Evolutionary conservation across 2,888 invertebrate species (phyloP), one percentile per base, ranked within the genome.

Genomic region (Drosophila vallismaia): DNA sequence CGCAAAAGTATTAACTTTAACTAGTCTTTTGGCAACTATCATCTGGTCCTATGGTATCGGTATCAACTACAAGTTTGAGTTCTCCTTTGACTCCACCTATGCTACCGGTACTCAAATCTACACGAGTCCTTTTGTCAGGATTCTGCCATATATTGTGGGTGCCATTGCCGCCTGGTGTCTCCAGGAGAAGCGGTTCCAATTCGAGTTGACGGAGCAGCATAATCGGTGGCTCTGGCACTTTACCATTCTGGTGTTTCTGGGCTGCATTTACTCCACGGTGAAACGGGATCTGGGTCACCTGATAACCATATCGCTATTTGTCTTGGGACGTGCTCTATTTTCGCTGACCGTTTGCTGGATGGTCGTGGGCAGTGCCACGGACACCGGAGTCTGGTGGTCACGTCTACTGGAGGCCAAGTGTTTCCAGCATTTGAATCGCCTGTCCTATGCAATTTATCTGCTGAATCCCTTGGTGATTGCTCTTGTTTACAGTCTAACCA

Each of bases 361-460:
- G 74, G 88, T 93, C 29, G 88, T 94, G 14, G 93, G 93, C 40
- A 94, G 94, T 77, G 91, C 91, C 40, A 93, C 93, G 1, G 93
- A 93, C 10, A 91, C 94, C 60, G 93, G 91, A 9, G 89, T 82
- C 3, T 89, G 90, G 89, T 92, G 91, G 91, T 92, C 91, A 0
- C 88, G 90, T n/a, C 71, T 91, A 10, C 62, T 91, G 49, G 91
- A 91, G 70, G 77, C 85, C 10, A 86, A 88, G 10, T 72, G 86
- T 1, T 92, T 92, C 52, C 91, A 91, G 57, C 92, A 92, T 49
- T 33, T 94, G 1, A 94, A 93, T 78, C 92, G 93, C 70, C 77
- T 94, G 42, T 93, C 94, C 0, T 94, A 93, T 79, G 93, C 93
- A 48, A 93, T 93, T 44, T 94, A 94, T 85, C 90, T 94, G 12